Percentiles rank a stretch among this genome's conserved stretches.
These are phyloP conservation scores for Nothobranchius furzeri DNA, from an alignment of 2,113 vertebrate genomes.

Conservation along the genomic window DNA sequence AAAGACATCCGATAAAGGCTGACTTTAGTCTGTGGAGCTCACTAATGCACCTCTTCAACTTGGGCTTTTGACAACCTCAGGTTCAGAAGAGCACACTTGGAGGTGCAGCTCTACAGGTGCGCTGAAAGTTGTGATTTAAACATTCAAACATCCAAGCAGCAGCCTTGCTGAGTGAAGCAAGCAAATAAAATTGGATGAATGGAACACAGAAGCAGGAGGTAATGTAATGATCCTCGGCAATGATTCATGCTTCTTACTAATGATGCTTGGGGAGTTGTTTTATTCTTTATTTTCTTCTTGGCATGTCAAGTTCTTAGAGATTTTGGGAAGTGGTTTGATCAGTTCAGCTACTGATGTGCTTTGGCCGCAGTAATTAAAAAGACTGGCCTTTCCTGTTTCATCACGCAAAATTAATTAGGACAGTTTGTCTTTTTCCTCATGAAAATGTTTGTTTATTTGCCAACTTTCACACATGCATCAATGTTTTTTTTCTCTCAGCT, in stretches of 20 bases:
- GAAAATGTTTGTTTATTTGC: neutral
- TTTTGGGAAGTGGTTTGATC: constrained; percentile 4
- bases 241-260: constrained; percentile 12
- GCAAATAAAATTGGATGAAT: constrained; percentile 10
- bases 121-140: constrained; percentile 30
- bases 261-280: constrained; percentile 3
- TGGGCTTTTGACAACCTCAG: constrained; percentile 38
- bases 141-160: constrained; percentile 45
- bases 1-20: constrained; percentile 31
- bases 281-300: neutral
- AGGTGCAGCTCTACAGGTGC: constrained; percentile 3
- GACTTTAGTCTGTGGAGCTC: neutral
- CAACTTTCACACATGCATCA: neutral
- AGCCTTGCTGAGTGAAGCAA: constrained; percentile 17
- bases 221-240: constrained; percentile 13
- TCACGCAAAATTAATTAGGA: neutral
- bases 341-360: constrained; percentile 5
- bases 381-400: constrained; percentile 2
- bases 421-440: neutral
- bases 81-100: constrained; percentile 24
- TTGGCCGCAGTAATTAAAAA: constrained; percentile 14
- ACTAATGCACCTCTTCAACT: constrained; percentile 30
- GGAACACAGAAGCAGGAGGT: neutral
- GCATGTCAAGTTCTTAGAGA: constrained; percentile 15
- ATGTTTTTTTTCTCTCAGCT: neutral